Conservation (phyloP, 2,113 vertebrate genomes). For the Cephalopterus ornatus region DNA sequence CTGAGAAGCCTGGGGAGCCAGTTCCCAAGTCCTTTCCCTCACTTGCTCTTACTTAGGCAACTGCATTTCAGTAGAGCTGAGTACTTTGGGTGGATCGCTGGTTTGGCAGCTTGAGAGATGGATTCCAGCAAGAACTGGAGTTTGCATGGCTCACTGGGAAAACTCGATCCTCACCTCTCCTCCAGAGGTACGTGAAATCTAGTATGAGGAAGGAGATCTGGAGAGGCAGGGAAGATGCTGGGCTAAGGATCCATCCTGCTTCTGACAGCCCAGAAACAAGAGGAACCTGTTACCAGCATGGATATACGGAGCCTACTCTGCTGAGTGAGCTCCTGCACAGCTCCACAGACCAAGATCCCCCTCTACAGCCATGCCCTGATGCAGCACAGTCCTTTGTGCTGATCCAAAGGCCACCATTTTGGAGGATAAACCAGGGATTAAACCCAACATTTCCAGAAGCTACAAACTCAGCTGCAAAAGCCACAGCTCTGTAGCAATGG, state of each 20-base stretch:
- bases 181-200: neutral
- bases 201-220: neutral
- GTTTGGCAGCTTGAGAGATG: neutral
- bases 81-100: neutral
- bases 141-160: neutral
- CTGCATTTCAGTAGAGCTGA: neutral
- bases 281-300: neutral
- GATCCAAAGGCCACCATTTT: neutral
- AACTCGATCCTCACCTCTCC: neutral
- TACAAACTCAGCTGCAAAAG: neutral
- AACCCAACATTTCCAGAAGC: neutral
- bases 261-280: neutral
- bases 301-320: neutral
- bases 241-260: neutral
- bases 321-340: neutral
- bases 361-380: accelerated
- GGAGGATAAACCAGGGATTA: neutral
- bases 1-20: neutral
- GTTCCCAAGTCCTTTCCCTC: neutral
- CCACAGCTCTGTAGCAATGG: neutral
- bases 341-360: neutral
- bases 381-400: neutral
- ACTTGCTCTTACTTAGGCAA: neutral
- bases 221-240: neutral
- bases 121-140: neutral